Base-by-base conservation (phyloP, 2,888 invertebrate species). In the Anagyrus pseudococci region DNA sequence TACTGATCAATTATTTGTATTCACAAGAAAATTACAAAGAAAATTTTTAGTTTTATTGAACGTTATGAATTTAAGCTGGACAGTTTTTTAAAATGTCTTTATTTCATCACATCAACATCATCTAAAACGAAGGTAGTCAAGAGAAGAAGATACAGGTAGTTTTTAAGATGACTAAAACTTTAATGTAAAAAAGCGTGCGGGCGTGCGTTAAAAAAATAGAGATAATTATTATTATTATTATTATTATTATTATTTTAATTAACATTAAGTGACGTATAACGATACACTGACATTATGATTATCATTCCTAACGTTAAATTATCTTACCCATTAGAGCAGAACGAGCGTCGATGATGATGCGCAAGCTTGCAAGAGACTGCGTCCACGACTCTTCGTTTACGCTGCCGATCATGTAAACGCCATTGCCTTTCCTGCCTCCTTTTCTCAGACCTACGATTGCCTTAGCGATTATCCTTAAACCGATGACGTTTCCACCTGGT, bases 1-100 rank as follows among this genome's bases (percentile, higher is more conserved):
- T 10, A 29, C 29, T 7, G 29, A 4, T 29, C 29, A 37, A 8
- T 37, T 37, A 13, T 10, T 2, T 29, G 4, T 7, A 29, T 29
- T 29, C 4, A 37, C 2, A 37, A 37, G 8, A 4, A 37, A 37
- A 29, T 37, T 37, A 13, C 8, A 37, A 37, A 15, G 15, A 37
- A 37, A 37, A 37, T 4, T 13, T 2, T 37, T 2, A 13, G 15
- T 37, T 37, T 8, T 37, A 37, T 37, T 37, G 8, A 37, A 37
- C 33, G 15, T 13, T 4, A 37, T 10, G 10, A 2, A 2, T 37
- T 4, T 37, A 59, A 55, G 49, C 55, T 57, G 40, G 40, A 62
- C 62, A 62, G 57, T 62, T 62, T 57, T 62, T 57, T 47, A 57
- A 57, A 61, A 57, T 53, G 47, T 43, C 40, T 49, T 33, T 1